Base-by-base conservation (phyloP, 2,888 invertebrate genomes). In the Leucophenga maculata region DNA sequence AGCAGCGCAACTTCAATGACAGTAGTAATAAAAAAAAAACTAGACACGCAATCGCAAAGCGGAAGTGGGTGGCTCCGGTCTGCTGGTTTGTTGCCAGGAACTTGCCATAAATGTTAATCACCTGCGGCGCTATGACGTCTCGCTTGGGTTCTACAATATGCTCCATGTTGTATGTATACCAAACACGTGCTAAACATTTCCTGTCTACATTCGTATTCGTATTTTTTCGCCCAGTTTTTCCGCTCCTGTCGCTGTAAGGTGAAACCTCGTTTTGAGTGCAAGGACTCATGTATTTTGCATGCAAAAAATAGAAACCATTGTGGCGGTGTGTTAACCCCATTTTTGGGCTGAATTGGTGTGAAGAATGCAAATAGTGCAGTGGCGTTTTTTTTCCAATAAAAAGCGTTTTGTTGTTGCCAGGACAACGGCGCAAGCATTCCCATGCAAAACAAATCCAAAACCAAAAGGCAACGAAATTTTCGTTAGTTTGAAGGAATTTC, bases 371-470 rank as follows among this genome's bases (percentile, higher is more conserved):
- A 26, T 13, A 59, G 46, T 64, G 48, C 62, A 64, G 20, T 48
- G 48, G 65, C 32, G 31, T 54, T 44, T 16, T 62, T 54, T 67
- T 75, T 72, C 73, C 59, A 59, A 55, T 59, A 66, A 59, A 50
- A 73, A 62, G 13, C 31, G 66, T 54, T 14, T 11, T 54, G 16
- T n/a, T 6, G 82, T 82, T 80, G 76, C 75, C 78, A 72, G 65
- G 83, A 72, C 76, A 71, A 82, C 84, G 14, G 54, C 59, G 31
- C 72, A 50, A 65, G 76, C 80, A 82, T 84, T 84, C 83, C 83
- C 75, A 84, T 78, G 77, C 82, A 84, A 79, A 78, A 75, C 79
- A 73, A 78, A 81, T 71, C 80, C 73, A 75, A 69, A 66, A 26
- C 26, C 3, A 26, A 26, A 3, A 2, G 26, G 26, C 26, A 26